A percentile compares a stretch with the other conserved stretches of the same genome.
These are phyloP conservation scores for Amazona vittata DNA, from an alignment of 2,113 vertebrate species.

Conservation along the genomic window DNA sequence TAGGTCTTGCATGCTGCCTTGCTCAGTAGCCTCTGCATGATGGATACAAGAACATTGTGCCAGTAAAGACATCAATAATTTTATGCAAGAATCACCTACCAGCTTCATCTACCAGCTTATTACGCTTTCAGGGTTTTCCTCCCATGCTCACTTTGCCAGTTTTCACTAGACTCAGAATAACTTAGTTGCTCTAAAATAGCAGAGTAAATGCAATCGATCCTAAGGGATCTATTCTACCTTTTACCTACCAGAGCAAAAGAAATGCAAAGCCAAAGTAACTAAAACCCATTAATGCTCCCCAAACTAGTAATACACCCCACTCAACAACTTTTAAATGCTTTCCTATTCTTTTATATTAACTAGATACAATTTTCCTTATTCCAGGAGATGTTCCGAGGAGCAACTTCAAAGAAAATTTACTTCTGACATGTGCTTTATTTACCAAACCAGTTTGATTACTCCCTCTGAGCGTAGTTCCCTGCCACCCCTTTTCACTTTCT, in stretches of 20 bases:
- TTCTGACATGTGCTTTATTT: not conserved
- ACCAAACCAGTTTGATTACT: not conserved
- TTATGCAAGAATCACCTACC: not conserved
- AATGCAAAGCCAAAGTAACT: not conserved
- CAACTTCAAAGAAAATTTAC: not conserved
- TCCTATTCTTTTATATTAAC: not conserved
- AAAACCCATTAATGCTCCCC: not conserved
- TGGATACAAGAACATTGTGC: not conserved
- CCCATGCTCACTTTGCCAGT: not conserved
- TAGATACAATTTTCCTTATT: not conserved
- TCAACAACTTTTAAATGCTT: not conserved
- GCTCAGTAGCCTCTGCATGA: not conserved
- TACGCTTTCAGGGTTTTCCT: slow-evolving; percentile 21
- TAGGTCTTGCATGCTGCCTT: not conserved
- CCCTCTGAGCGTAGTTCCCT: not conserved
- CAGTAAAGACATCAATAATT: slow-evolving; percentile 11
- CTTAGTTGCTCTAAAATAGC: not conserved
- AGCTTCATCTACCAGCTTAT: not conserved
- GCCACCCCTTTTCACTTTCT: not conserved
- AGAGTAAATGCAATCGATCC: not conserved
- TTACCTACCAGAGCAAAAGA: not conserved
- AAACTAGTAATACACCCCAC: not conserved
- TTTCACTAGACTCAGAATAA: slow-evolving; percentile 24
- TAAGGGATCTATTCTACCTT: not conserved
- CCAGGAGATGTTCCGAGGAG: not conserved